Evolutionary conservation across 2,113 vertebrate genomes (phyloP), one percentile per base, ranked within the genome.

Genomic region (Hippolais icterina): DNA sequence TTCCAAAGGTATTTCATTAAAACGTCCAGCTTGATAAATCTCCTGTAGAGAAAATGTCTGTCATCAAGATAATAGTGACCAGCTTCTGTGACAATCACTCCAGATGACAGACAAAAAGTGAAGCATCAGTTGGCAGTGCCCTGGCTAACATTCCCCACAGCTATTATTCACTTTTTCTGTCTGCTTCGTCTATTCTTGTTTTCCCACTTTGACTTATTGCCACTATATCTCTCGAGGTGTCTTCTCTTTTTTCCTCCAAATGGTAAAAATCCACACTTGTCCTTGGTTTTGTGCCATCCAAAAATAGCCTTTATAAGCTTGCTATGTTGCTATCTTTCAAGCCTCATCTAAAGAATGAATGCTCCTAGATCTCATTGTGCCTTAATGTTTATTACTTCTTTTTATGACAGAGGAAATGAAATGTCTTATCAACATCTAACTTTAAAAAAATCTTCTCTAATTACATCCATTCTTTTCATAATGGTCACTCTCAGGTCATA

Each of bases 1-100:
- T 91, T 83, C 74, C 76, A 54, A 94, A 88, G 35, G 12, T 74
- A 54, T 81, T 94, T 82, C 53, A 78, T 93, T 78, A 91, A 96
- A 83, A 66, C 64, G 50, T 77, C 44, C n/a, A 53, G 35, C 47
- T 41, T 88, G 80, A 77, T 89, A 89, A 78, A 85, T 70, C 5
- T 90, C 35, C 57, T 80, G 13, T 10, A 60, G 49, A 83, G 64
- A 70, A 74, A 80, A 41, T 52, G 14, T 49, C 66, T 83, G 12
- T 86, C 71, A 31, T 49, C 41, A 90, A 77, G 72, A 57, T 56
- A 80, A 72, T 52, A 77, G 46, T 25, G 20, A 90, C 65, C 35
- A 57, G 4, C 19, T 63, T 82, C 60, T 91, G 19, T 94, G 66
- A 89, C 61, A 74, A 0, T 83, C 72, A 42, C 65, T 89, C 24